Base-by-base conservation (phyloP, 2,797 vertebrate species). In the Margarornis squamiger region DNA sequence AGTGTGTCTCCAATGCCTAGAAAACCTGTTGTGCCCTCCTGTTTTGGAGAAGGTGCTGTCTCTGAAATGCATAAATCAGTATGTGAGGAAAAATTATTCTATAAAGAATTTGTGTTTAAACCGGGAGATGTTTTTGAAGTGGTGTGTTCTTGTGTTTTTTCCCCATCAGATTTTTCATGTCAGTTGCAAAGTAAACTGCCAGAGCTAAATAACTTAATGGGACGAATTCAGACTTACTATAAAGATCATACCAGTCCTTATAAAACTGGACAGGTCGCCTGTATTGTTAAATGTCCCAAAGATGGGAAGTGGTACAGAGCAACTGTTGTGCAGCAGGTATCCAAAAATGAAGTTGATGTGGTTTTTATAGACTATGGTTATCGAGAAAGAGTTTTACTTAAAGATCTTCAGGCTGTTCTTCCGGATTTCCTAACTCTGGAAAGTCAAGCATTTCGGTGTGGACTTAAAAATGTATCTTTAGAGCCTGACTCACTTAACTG, bases 131-230 rank as follows among this genome's bases (percentile, higher is more conserved):
- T 98, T 90, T 81, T 99, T 26, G 77, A 97, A 78, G 98, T 99
- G 15, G 80, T 73, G 14, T 99, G 98, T 94, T 98, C 98, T 52
- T 95, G 91, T 61, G 58, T 98, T 57, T 95, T 59, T 84, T 98
- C 99, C 24, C 98, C 98, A 72, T 97, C 96, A 55, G 97, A 99
- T 84, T 99, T 99, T 96, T 99, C 98, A 95, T 99, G 99, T 95
- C 99, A 99, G 92, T 94, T 97, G 62, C 95, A 93, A 27, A 97
- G 95, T 67, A 98, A 97, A 26, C 59, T 97, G 83, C 92, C 94
- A 54, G 96, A 97, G 66, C 97, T 99, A 86, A 96, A 98, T 41
- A 91, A 97, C 54, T 95, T 99, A 74, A 99, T 99, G 99, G 88
- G 96, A 39, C 88, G 98, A 93, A 93, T 99, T 76, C 98, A 99